Evolutionary conservation across 2,888 invertebrate species (phyloP).

Genomic region (Platypus cylindrus): DNA sequence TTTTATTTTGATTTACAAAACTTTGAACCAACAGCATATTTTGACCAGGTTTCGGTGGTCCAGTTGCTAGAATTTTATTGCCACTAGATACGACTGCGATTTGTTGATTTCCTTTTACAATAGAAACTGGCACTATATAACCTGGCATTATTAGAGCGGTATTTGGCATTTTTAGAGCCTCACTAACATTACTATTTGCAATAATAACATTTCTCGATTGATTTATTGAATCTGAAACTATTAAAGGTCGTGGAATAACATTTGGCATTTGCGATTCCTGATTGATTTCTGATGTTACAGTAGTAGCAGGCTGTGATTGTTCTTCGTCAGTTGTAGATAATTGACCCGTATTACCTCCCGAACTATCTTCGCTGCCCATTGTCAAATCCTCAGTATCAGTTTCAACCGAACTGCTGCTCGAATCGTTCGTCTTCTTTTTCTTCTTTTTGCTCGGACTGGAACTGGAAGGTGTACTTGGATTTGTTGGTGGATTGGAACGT

Average conservation of each 20-base stretch:
- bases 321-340: constrained; percentile 44
- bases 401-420: constrained; percentile 29
- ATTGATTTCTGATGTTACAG: constrained; percentile 35
- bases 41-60: constrained; percentile 41
- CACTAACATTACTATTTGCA: constrained; percentile 45
- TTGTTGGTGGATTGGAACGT: constrained; percentile 59
- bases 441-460: constrained; percentile 48
- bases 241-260: constrained; percentile 21
- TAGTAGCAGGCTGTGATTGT: constrained; percentile 31
- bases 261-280: constrained; percentile 14
- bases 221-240: constrained; percentile 26
- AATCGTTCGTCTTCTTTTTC: constrained; percentile 24
- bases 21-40: constrained; percentile 55
- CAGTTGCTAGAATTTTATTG: constrained; percentile 43
- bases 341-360: constrained; percentile 50
- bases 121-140: constrained; percentile 56
- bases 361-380: constrained; percentile 65
- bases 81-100: constrained; percentile 61
- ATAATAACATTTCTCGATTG: constrained; percentile 47
- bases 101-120: constrained; percentile 59
- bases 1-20: constrained; percentile 51
- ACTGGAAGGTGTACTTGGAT: constrained; percentile 56
- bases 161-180: constrained; percentile 51
- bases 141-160: constrained; percentile 59
- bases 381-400: constrained; percentile 52